Percentiles rank a stretch among this genome's conserved stretches.
Conservation (phyloP, 2,113 vertebrate genomes). For the Connochaetes taurinus region DNA sequence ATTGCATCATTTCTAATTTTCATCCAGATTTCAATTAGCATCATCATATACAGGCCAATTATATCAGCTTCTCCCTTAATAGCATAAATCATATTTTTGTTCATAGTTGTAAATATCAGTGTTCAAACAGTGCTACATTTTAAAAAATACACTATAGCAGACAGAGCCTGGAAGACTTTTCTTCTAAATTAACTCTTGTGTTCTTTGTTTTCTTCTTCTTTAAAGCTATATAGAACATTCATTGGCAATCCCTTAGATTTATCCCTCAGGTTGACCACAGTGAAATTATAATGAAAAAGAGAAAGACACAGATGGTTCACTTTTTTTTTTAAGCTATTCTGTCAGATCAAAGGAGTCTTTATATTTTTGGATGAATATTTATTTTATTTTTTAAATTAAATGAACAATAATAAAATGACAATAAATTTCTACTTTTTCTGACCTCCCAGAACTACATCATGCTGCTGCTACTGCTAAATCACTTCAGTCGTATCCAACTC, state of each 20-base stretch:
- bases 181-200: neutral
- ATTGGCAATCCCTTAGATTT: neutral
- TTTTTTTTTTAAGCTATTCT: neutral
- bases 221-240: neutral
- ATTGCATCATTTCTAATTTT: neutral
- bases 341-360: neutral
- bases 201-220: neutral
- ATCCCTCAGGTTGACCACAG: neutral
- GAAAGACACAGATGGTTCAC: neutral
- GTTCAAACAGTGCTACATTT: neutral
- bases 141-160: neutral
- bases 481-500: no score
- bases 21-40: neutral
- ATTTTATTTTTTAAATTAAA: slow-evolving; percentile 29
- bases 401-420: neutral
- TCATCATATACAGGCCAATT: neutral
- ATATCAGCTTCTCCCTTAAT: neutral
- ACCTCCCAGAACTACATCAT: neutral
- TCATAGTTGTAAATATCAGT: neutral
- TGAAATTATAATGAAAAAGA: slow-evolving; percentile 26
- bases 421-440: neutral
- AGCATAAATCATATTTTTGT: neutral
- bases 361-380: neutral
- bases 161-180: neutral
- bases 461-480: no score